Percentiles rank a stretch among this genome's conserved stretches.
Conservation (phyloP, 2,888 invertebrate species). For the Phengaris arion region DNA sequence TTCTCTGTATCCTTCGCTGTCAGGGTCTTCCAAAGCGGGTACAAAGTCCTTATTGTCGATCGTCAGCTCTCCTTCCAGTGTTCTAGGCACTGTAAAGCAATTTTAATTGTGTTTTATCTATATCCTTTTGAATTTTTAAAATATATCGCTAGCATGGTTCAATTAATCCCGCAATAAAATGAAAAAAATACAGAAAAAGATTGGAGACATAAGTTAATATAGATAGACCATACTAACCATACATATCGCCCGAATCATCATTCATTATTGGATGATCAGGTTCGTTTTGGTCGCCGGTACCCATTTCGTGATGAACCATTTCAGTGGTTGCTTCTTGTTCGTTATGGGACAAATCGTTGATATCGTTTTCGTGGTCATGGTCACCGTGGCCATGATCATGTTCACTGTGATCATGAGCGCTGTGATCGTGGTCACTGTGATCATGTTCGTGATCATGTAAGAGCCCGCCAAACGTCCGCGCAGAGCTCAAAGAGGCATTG, state of each 20-base stretch:
- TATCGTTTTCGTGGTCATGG: constrained; percentile 42
- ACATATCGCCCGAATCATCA: constrained; percentile 72
- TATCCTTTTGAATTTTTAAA: too few relatives aligned
- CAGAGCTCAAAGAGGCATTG: constrained; percentile 74
- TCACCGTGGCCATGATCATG: constrained; percentile 44
- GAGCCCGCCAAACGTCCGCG: constrained; percentile 80
- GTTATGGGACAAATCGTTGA: constrained; percentile 32
- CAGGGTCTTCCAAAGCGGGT: constrained; percentile 78
- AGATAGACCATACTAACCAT: constrained; percentile 63
- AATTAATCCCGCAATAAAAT: too few relatives aligned
- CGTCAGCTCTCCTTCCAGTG: constrained; percentile 83
- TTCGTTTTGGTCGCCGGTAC: constrained; percentile 53
- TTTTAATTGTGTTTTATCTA: not conserved
- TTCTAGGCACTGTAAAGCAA: constrained; percentile 80
- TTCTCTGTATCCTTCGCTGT: constrained; percentile 81
- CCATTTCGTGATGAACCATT: constrained; percentile 36
- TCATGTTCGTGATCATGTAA: constrained; percentile 46
- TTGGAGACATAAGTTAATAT: too few relatives aligned
- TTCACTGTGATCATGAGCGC: constrained; percentile 38
- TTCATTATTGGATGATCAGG: constrained; percentile 48
- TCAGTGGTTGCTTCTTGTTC: constrained; percentile 37
- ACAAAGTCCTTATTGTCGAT: constrained; percentile 84
- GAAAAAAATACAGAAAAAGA: too few relatives aligned
- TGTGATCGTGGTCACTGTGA: constrained; percentile 43
- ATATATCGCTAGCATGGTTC: too few relatives aligned